Evolutionary conservation across 1,140 invertebrate species (phyloP), one percentile per base, ranked within the genome.

Genomic region (Contarinia nasturtii): DNA sequence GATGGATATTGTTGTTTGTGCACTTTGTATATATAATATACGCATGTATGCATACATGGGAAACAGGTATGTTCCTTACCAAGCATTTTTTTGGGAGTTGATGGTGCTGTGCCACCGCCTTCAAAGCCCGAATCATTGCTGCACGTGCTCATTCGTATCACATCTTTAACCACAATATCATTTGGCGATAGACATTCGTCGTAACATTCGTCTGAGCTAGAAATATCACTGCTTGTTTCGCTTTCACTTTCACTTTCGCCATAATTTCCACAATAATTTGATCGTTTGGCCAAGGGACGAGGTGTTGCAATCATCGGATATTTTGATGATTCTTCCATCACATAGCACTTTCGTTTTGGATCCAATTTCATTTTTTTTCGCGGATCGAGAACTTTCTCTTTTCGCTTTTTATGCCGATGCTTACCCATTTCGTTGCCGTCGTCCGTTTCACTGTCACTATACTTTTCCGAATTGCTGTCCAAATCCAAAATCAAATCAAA

Each of bases 231-330:
- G 2, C 60, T 58, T 0, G 59, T 58, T 44, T 63, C 60, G 27
- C 27, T 27, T 27, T 27, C 27, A 27, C 27, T 27, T 50, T 61
- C 59, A 37, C 42, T 44, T 33, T 34, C 42, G 12, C 11, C 36
- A 27, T 44, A 15, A 10, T 17, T 43, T 45, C 58, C 56, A 40
- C 63, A 63, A 17, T 59, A 56, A 18, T 61, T 57, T 49, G 60
- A 61, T 8, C 57, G 58, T 53, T 73, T 75, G 61, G 69, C 71
- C 17, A 75, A 56, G 5, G 72, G 72, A 49, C 70, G 65, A 15
- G 72, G 72, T 36, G 70, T 74, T 17, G 72, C 72, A 51, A 72
- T 69, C 20, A 75, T 55, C 1, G 68, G 66, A 53, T 65, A 69
- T 2, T 64, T 54, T 33, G 71, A 64, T 47, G 66, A 60, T 61